Evolutionary conservation across 2,113 vertebrate species (phyloP).

Genomic region (Spermophilus dauricus): DNA sequence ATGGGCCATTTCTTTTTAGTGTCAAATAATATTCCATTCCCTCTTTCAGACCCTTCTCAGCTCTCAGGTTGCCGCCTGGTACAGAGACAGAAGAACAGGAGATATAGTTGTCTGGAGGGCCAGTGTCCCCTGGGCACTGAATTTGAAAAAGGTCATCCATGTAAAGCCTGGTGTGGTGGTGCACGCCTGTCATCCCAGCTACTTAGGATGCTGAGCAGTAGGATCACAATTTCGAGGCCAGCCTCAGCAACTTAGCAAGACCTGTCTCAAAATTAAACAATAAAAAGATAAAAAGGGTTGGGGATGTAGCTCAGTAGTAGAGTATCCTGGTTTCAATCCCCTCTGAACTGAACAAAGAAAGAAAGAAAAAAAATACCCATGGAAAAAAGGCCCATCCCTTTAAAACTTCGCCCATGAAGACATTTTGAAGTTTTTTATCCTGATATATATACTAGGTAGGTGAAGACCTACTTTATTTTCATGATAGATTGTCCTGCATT

Average conservation of each 20-base stretch:
- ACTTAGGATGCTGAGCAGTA: no score
- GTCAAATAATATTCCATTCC: not conserved
- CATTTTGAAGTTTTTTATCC: not conserved
- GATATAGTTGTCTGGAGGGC: not conserved
- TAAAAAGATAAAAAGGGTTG: not conserved
- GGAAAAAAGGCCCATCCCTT: not conserved
- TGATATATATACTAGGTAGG: not conserved
- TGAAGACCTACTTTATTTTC: not conserved
- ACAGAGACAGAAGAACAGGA: not conserved
- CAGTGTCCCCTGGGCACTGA: not conserved
- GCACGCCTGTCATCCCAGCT: no score
- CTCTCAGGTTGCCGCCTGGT: not conserved
- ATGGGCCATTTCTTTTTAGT: not conserved
- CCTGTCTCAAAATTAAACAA: not conserved
- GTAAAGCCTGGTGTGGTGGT: no score
- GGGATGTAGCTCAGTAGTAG: not conserved
- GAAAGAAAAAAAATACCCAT: no score
- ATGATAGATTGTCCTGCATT: not conserved
- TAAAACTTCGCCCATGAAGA: not conserved
- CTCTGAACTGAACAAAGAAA: no score
- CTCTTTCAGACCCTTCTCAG: no score
- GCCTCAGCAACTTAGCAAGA: not conserved
- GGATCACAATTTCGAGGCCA: not conserved
- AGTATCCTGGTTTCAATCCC: not conserved
- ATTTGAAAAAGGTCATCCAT: not conserved